Percentiles rank a stretch among this genome's conserved stretches.
Conservation (phyloP, 2,888 invertebrate genomes). For the Conchocele bisecta region DNA sequence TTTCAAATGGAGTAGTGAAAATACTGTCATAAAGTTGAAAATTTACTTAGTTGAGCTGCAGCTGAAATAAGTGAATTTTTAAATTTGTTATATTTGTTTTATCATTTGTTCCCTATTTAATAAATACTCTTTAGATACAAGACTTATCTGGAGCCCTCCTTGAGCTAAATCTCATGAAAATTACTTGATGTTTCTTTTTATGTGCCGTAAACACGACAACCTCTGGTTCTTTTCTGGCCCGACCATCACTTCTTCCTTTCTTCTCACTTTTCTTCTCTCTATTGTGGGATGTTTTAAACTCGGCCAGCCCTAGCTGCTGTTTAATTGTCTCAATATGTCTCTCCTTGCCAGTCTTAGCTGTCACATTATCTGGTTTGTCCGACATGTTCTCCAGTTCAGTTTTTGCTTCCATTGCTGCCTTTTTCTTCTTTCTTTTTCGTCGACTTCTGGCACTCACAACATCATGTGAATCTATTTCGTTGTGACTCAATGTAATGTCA, state of each 20-base stretch:
- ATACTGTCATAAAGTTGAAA: no score
- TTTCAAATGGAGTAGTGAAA: no score
- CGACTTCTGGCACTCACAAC: constrained; percentile 1
- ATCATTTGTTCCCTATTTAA: no score
- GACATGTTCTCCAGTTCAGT: constrained; percentile 4
- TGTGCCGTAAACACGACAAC: constrained; percentile 68
- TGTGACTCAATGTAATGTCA: no score
- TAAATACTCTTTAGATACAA: no score
- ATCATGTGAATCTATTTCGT: no score
- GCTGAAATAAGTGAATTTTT: no score
- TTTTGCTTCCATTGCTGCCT: background rate
- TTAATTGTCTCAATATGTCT: constrained; percentile 10
- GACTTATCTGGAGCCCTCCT: no score
- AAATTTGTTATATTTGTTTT: no score
- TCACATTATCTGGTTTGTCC: constrained; percentile 8
- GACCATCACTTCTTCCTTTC: background rate
- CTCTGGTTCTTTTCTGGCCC: constrained; percentile 51
- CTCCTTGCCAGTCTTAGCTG: background rate
- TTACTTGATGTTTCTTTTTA: constrained; percentile 47
- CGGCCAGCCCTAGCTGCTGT: constrained; percentile 3
- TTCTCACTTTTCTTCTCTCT: constrained; percentile 28
- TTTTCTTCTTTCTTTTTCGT: constrained; percentile 24
- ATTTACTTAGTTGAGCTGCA: no score
- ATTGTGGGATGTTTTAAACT: constrained; percentile 2
- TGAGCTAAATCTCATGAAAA: no score